Base-by-base conservation (phyloP, 2,113 vertebrate species). In the Laticauda colubrina region DNA sequence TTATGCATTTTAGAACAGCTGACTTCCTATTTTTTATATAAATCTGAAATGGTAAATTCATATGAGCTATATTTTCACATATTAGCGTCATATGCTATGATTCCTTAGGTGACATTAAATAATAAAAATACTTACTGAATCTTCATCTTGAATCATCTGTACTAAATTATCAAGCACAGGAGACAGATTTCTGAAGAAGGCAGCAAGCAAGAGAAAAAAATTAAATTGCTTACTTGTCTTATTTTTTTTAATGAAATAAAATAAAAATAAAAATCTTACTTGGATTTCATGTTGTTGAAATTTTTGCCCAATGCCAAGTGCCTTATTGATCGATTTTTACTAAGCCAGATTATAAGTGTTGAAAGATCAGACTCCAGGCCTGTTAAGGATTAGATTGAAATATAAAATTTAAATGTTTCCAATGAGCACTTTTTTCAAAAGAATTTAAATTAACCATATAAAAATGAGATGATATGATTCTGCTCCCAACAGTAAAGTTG, bases 281-380 rank as follows among this genome's bases (percentile, higher is more conserved):
- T 99, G 96, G 99, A 98, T 96, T 99, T 99, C 98, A 99, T 99
- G 98, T 99, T 99, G 98, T 98, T 99, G 98, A 99, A 99, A 95
- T 99, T 99, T 97, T 99, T 99, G 95, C 99, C 99, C 96, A 99
- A 97, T 0, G 99, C 99, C 95, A 99, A 97, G 94, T 99, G 98
- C 93, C 98, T 98, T 96, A 99, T 99, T 18, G 99, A 99, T 94
- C 99, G 98, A 97, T 99, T 99, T 98, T 98, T 99, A 97, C 99
- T 98, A 95, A 99, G 98, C 99, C 99, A 99, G 92, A 99, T 98
- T 94, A 99, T 98, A 95, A 99, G 97, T 48, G 99, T 99, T 90
- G 98, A 98, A 90, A 99, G 98, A 91, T 99, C 99, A 51, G 99
- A 98, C 95, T 99, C 99, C 96, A 99, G 97, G 94, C 99, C 99